A percentile compares a stretch with the other conserved stretches of the same genome.
phyloP scores from a whole-genome alignment of 37 sponge, comb jelly and placozoan species.

The Aplysina aerophoba region DNA sequence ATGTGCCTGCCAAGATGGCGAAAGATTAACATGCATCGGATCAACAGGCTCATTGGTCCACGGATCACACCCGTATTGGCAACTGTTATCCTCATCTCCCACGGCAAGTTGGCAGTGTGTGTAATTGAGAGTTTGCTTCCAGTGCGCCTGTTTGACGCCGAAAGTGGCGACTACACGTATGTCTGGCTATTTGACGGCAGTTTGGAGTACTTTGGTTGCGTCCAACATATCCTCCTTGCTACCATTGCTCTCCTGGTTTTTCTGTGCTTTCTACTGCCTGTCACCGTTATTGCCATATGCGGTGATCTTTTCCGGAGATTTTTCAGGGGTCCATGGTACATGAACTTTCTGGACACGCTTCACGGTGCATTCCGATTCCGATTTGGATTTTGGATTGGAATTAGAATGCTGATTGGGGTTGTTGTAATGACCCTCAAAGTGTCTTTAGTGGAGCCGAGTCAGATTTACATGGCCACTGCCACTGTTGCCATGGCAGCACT shows the following conservation, averaged over 20 bases:
- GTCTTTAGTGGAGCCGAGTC: not conserved
- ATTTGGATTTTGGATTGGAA: slow-evolving; percentile 34
- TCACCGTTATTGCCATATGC: not conserved
- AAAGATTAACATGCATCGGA: not conserved
- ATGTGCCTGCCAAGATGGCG: slow-evolving; percentile 6
- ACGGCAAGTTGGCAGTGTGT: not conserved
- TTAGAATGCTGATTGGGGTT: not conserved
- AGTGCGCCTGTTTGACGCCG: not conserved
- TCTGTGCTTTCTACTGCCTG: slow-evolving; percentile 30
- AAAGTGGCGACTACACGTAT: not conserved
- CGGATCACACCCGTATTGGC: slow-evolving; percentile 42
- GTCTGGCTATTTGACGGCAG: slow-evolving; percentile 39
- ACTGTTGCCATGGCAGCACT: not conserved
- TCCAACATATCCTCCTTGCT: slow-evolving; percentile 26
- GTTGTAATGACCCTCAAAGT: slow-evolving; percentile 5
- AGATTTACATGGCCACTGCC: not conserved
- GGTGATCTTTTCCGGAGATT: slow-evolving; percentile 19
- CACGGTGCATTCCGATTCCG: slow-evolving; percentile 7
- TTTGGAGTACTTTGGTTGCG: not conserved
- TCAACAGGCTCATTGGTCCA: not conserved
- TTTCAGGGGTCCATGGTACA: slow-evolving; percentile 8
- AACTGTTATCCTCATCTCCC: slow-evolving; percentile 34
- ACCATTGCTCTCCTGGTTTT: not conserved
- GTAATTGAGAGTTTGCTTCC: not conserved
- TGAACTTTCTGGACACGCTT: slow-evolving; percentile 21